These are phyloP conservation scores for Pholis gunnellus DNA, from an alignment of 2,113 vertebrate genomes.

Conservation along the genomic window DNA sequence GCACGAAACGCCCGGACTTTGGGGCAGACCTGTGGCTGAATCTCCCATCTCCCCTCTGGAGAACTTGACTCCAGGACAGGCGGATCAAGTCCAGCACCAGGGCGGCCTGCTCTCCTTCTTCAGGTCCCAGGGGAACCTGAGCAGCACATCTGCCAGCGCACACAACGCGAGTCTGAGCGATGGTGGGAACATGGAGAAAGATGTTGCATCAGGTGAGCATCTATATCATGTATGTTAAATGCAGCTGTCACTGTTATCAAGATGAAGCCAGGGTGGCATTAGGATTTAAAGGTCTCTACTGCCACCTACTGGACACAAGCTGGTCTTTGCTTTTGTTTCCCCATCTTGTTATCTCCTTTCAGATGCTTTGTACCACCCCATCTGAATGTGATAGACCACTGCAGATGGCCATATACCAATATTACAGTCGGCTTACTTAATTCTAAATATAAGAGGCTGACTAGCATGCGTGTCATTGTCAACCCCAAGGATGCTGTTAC, in stretches of 20 bases:
- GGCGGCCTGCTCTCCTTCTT: constrained; percentile 92
- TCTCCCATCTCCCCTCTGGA: constrained; percentile 86
- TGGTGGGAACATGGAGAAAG: constrained; percentile 89
- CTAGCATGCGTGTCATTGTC: constrained; percentile 7
- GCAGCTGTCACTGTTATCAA: constrained; percentile 24
- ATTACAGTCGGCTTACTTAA: constrained; percentile 12
- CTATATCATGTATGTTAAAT: constrained; percentile 25
- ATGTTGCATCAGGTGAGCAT: constrained; percentile 81
- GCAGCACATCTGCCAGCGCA: constrained; percentile 87
- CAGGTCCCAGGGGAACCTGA: constrained; percentile 91
- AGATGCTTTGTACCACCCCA: constrained; percentile 6
- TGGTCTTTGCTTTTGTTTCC: neutral
- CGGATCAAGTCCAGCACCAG: constrained; percentile 86
- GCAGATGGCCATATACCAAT: constrained; percentile 18
- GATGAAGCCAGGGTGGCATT: neutral
- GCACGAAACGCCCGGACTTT: constrained; percentile 86
- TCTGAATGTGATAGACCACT: neutral
- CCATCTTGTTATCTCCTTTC: neutral
- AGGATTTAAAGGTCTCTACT: constrained; percentile 58
- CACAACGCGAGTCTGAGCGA: constrained; percentile 86
- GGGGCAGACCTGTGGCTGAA: constrained; percentile 70
- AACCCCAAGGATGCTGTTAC: constrained; percentile 32
- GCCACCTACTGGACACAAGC: constrained; percentile 76
- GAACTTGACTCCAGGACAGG: constrained; percentile 86
- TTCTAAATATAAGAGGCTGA: constrained; percentile 12